These are phyloP conservation scores for Phylloscopus trochiloides DNA, from an alignment of 2,113 vertebrate species.

Conservation along the genomic window DNA sequence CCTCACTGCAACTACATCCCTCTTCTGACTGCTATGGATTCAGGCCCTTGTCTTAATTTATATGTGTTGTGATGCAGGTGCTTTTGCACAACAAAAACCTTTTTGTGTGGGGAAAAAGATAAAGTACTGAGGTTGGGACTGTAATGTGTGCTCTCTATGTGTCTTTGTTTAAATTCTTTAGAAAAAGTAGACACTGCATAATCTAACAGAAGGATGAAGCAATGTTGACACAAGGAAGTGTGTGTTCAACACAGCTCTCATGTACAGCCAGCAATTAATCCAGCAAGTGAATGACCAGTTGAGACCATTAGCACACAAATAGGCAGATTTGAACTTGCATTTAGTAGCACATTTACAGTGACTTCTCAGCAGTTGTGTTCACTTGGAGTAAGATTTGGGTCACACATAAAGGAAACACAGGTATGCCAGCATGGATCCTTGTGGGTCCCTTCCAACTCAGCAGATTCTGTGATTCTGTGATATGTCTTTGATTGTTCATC, in stretches of 20 bases:
- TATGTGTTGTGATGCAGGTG: background rate
- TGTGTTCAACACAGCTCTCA: background rate
- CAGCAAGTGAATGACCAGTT: background rate
- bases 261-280: background rate
- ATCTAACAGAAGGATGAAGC: background rate
- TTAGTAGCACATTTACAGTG: background rate
- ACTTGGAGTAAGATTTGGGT: background rate
- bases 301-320: background rate
- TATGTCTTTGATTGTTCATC: background rate
- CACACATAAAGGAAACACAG: fast-evolving
- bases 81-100: background rate
- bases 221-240: background rate
- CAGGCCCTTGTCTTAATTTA: background rate
- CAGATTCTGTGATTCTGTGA: background rate
- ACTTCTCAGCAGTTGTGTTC: background rate
- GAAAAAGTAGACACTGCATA: background rate
- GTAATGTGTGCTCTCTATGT: background rate
- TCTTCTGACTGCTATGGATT: background rate
- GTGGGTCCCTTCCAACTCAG: background rate
- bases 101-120: background rate
- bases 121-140: background rate
- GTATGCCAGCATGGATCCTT: fast-evolving
- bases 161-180: background rate
- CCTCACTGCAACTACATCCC: background rate
- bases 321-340: background rate